Evolutionary conservation across 2,888 invertebrate genomes (phyloP).

Genomic region (Nesidiocoris tenuis): DNA sequence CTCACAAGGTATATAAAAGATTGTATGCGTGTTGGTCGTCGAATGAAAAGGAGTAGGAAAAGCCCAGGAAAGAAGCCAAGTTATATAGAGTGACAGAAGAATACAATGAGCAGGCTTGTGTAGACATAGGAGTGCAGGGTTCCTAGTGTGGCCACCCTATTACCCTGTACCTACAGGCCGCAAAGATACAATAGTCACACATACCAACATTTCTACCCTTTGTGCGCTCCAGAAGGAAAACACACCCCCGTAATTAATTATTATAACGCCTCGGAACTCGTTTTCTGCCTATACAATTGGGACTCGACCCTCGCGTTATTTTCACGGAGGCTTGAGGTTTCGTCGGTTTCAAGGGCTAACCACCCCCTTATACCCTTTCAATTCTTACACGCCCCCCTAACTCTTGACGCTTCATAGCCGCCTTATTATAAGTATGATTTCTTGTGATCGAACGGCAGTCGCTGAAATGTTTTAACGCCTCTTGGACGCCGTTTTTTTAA

Average conservation of each 20-base stretch:
- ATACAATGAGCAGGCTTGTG: neutral
- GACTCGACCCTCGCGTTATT: neutral
- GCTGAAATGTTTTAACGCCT: too few relatives aligned
- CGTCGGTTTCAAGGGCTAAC: too few relatives aligned
- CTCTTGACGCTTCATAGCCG: too few relatives aligned
- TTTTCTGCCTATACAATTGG: neutral
- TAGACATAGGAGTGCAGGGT: neutral
- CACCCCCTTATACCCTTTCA: too few relatives aligned
- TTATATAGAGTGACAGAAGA: neutral
- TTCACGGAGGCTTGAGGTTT: neutral
- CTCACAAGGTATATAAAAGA: neutral
- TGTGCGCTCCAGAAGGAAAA: neutral
- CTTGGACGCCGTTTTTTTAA: too few relatives aligned
- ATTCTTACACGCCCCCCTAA: too few relatives aligned
- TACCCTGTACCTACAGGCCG: neutral
- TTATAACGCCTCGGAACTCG: constrained; percentile 27
- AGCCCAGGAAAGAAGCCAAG: neutral
- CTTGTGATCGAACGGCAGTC: too few relatives aligned
- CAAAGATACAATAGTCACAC: neutral
- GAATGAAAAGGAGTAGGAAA: neutral
- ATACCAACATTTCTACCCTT: neutral
- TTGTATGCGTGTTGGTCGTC: neutral
- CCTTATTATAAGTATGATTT: too few relatives aligned
- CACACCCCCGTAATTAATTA: constrained; percentile 42
- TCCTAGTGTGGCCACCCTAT: neutral